Percentiles rank a stretch among this genome's conserved stretches.
Conservation (phyloP, 2,113 vertebrate genomes). For the Poeciliopsis retropinna region DNA sequence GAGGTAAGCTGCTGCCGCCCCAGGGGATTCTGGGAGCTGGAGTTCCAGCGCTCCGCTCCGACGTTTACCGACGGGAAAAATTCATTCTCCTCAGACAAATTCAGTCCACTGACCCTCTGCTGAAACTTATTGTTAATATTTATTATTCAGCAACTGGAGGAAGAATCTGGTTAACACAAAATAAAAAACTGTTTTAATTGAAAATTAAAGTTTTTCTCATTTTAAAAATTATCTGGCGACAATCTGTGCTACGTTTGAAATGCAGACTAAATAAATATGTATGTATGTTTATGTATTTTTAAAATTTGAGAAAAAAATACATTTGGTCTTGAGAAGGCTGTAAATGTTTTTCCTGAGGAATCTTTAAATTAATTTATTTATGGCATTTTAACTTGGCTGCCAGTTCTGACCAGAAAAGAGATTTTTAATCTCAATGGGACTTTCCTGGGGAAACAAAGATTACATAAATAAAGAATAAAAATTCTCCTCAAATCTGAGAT, state of each 20-base stretch:
- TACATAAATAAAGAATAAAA: too few species aligned
- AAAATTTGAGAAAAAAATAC: background rate
- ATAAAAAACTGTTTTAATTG: background rate
- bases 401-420: too few species aligned
- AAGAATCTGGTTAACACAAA: background rate
- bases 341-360: too few species aligned
- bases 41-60: conserved; percentile 39
- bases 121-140: background rate
- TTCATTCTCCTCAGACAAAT: background rate
- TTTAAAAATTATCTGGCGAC: too few species aligned
- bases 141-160: background rate
- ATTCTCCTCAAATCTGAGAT: background rate
- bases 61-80: background rate
- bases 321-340: background rate
- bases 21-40: conserved; percentile 57
- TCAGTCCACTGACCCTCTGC: background rate
- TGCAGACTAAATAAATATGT: background rate
- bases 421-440: too few species aligned
- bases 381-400: too few species aligned
- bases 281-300: background rate
- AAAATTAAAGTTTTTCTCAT: too few species aligned
- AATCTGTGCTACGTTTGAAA: background rate
- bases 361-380: too few species aligned
- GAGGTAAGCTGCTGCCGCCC: conserved; percentile 56
- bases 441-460: too few species aligned